Evolutionary conservation across 2,113 vertebrate genomes (phyloP), one percentile per base, ranked within the genome.

Genomic region (Clupea harengus): DNA sequence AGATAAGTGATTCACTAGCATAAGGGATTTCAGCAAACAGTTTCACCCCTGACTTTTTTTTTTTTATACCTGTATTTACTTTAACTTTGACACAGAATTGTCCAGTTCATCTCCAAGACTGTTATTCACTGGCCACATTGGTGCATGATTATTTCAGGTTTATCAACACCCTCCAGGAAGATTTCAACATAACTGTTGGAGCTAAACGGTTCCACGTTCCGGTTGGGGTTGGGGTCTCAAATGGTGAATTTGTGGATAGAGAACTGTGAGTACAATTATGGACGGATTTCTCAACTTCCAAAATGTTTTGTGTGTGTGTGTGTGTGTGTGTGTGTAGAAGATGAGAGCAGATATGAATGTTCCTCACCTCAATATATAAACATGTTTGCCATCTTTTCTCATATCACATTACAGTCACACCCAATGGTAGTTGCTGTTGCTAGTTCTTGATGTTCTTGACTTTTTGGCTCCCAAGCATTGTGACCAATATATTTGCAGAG

Each of bases 211-310:
- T 95, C 83, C 4, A 93, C 17, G 84, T 94, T 85, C 81, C 47
- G 10, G 84, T 91, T 20, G 88, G 89, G 85, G 94, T 95, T 60
- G 89, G 85, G 0, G 89, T 96, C 87, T 96, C 97, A 46, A 9
- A 54, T 0, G 97, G 95, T 85, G 60, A 15, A 0, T 90, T 85
- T 0, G 83, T 98, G 78, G 78, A 90, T 11, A 94, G 95, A 83
- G 94, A 94, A 89, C 81, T 81, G 98, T 99, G 95, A 97, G 98
- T 96, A 82, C 2, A 39, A 39, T 39, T 39, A 39, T 39, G 39
- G 39, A 39, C 2, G 39, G 39, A 39, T 39, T 39, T 39, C 39
- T 39, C 39, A 39, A 39, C 39, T 39, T 7, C 64, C 28, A 72
- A 0, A 72, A 25, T 4, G 4, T 22, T n/a, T 8, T 64, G 2